Conservation (phyloP, 2,888 invertebrate species). For the Pandemis heparana region DNA sequence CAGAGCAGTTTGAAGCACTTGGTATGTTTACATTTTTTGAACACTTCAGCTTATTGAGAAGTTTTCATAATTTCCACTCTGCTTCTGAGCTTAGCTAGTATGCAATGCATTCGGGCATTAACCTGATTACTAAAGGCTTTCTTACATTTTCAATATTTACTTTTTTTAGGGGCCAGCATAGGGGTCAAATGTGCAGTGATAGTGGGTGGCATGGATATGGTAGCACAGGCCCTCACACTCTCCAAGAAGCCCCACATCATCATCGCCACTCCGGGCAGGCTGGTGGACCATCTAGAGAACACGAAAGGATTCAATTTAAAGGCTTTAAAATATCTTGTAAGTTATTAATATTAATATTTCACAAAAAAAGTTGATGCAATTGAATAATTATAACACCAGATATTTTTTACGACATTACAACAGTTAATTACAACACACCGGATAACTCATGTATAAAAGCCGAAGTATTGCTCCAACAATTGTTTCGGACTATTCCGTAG, state of each 20-base stretch:
- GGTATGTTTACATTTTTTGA: slow-evolving; percentile 82
- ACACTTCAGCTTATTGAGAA: no score
- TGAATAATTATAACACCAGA: no score
- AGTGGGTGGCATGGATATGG: slow-evolving; percentile 99
- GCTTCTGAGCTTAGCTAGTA: neutral
- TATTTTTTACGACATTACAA: no score
- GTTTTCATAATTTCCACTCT: neutral
- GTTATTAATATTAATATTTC: slow-evolving; percentile 49
- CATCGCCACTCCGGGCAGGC: slow-evolving; percentile 97
- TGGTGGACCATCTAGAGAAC: slow-evolving; percentile 98
- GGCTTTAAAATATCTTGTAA: slow-evolving; percentile 94
- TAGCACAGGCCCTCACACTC: slow-evolving; percentile 94
- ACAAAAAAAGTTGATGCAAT: neutral
- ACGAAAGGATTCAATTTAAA: slow-evolving; percentile 98
- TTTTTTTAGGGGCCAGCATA: slow-evolving; percentile 89
- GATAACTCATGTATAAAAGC: no score
- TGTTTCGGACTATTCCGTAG: no score
- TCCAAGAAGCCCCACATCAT: slow-evolving; percentile 99
- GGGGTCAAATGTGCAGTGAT: slow-evolving; percentile 98
- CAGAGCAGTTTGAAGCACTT: slow-evolving; percentile 98
- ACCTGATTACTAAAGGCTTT: no score
- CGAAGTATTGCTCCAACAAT: no score
- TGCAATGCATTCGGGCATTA: no score
- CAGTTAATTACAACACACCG: no score
- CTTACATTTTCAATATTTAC: neutral